Conservation (phyloP, 2,797 vertebrate species). For the Setipinna tenuifilis region DNA sequence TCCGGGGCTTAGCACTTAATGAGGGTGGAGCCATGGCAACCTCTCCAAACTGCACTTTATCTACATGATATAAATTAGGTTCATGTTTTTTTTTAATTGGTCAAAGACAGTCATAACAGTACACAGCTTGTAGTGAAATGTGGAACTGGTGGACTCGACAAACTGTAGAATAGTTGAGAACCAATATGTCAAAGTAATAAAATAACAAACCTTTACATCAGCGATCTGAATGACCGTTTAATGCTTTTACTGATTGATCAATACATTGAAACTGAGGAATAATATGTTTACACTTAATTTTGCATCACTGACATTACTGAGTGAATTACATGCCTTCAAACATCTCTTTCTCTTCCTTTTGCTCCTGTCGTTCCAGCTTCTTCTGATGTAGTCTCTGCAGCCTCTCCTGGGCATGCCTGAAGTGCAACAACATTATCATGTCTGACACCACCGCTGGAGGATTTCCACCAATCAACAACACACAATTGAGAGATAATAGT, state of each 20-base stretch:
- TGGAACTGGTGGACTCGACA: too few relatives aligned
- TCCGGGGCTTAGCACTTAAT: slow-evolving; percentile 82
- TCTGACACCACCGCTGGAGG: not conserved
- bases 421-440: slow-evolving; percentile 24
- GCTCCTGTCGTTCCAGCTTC: slow-evolving; percentile 73
- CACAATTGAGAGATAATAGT: not conserved
- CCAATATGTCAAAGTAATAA: too few relatives aligned
- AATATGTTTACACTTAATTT: not conserved
- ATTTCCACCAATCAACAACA: not conserved
- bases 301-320: not conserved
- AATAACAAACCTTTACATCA: too few relatives aligned
- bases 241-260: not conserved
- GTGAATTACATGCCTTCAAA: slow-evolving; percentile 73
- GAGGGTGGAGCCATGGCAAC: slow-evolving; percentile 86
- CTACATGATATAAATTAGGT: slow-evolving; percentile 61
- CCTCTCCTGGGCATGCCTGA: slow-evolving; percentile 78
- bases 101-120: too few relatives aligned
- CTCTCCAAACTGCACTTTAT: slow-evolving; percentile 86
- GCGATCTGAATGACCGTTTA: not conserved
- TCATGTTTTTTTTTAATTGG: too few relatives aligned
- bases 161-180: too few relatives aligned
- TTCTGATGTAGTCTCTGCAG: slow-evolving; percentile 75
- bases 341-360: slow-evolving; percentile 78
- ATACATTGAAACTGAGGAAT: not conserved
- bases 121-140: too few relatives aligned